A percentile compares a stretch with the other conserved stretches of the same genome.
Conservation (phyloP, 92 coral and sea anemone species). For the Paragorgia papillata region DNA sequence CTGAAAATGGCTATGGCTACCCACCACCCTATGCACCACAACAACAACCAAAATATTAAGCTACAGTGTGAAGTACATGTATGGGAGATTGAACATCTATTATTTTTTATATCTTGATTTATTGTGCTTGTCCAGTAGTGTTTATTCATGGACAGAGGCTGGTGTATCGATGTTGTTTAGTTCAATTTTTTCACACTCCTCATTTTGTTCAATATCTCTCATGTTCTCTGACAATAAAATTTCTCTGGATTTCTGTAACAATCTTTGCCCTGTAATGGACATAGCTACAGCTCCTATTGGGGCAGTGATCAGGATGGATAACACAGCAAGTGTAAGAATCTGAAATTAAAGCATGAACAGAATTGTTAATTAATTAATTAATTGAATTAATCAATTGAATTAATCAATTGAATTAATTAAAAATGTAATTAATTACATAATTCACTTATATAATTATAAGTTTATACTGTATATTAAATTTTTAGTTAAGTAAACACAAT, state of each 20-base stretch:
- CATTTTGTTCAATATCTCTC: slow-evolving; percentile 25
- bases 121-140: too few species aligned
- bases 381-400: too few species aligned
- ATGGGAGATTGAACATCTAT: too few species aligned
- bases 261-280: slow-evolving; percentile 72
- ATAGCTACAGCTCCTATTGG: slow-evolving; percentile 92
- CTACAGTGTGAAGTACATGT: too few species aligned
- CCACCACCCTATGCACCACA: slow-evolving; percentile 37
- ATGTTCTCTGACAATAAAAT: not conserved
- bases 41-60: not conserved
- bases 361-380: too few species aligned
- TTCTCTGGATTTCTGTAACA: slow-evolving; percentile 60
- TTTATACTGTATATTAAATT: too few species aligned
- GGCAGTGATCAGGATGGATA: slow-evolving; percentile 90
- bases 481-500: too few species aligned
- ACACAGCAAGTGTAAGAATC: slow-evolving; percentile 94
- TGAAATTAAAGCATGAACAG: slow-evolving; percentile 17
- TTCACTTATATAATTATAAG: not conserved
- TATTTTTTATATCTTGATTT: too few species aligned
- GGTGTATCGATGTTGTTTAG: not conserved
- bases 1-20: not conserved
- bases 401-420: too few species aligned
- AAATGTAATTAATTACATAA: not conserved
- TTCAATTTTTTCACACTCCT: slow-evolving; percentile 27
- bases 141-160: too few species aligned